A percentile compares a stretch with the other conserved stretches of the same genome.
phyloP scores from a whole-genome alignment of 1,140 invertebrate species.

The Neodiprion virginianus region DNA sequence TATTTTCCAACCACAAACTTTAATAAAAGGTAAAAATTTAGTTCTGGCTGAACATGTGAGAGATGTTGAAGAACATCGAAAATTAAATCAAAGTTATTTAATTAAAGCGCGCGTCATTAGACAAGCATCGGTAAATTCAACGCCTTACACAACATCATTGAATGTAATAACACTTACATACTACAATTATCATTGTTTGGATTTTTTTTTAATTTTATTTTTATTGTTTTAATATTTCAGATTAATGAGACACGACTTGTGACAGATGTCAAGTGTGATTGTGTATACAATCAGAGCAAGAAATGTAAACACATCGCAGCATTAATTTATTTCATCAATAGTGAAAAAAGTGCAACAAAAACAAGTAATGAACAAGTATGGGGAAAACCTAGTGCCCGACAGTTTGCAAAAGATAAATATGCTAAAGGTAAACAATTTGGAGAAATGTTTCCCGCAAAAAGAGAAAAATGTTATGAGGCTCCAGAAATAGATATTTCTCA shows the following conservation, averaged over 20 bases:
- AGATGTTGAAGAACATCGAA: too few species aligned
- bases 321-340: conserved; percentile 33
- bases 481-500: too few species aligned
- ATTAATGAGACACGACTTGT: conserved; percentile 22
- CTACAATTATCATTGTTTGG: too few species aligned
- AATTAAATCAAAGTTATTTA: too few species aligned
- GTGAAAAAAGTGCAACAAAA: conserved; percentile 25
- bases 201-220: too few species aligned
- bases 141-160: too few species aligned
- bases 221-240: conserved; percentile 13
- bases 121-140: too few species aligned
- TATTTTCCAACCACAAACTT: too few species aligned
- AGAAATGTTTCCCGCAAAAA: background rate
- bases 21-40: too few species aligned
- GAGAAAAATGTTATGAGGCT: background rate
- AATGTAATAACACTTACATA: too few species aligned
- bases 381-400: conserved; percentile 29
- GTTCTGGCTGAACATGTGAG: too few species aligned
- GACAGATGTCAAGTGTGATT: conserved; percentile 26
- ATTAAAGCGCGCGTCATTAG: too few species aligned
- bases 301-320: conserved; percentile 34
- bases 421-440: conserved; percentile 24
- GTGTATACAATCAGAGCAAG: conserved; percentile 27
- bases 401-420: conserved; percentile 32
- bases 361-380: conserved; percentile 25